These are phyloP conservation scores for Phrynocephalus guinanensis DNA, from an alignment of 2,797 vertebrate species.

Conservation along the genomic window DNA sequence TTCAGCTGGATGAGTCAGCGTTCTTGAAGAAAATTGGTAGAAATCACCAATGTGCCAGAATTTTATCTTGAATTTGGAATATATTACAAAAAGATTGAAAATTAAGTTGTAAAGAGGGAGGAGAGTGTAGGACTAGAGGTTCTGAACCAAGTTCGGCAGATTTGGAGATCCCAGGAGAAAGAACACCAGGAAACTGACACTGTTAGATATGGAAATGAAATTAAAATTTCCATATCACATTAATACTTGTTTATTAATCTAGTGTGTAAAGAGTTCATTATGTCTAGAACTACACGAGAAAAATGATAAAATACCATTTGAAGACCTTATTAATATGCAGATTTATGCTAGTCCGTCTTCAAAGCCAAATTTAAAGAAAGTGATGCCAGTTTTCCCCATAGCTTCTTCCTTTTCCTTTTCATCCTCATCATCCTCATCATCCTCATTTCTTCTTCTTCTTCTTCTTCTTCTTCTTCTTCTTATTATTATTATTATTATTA, in stretches of 20 bases:
- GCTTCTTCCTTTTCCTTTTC: too few species aligned
- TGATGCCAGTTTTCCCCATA: not conserved
- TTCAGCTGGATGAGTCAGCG: not conserved
- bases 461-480: too few species aligned
- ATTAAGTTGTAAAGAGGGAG: not conserved
- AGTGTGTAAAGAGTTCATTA: not conserved
- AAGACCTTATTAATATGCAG: not conserved
- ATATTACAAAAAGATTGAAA: not conserved
- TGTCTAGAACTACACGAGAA: not conserved
- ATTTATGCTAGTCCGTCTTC: not conserved
- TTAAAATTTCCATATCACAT: not conserved
- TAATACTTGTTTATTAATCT: constrained; percentile 21
- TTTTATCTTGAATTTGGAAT: not conserved
- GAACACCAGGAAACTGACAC: not conserved
- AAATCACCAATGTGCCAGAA: not conserved
- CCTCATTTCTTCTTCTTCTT: too few species aligned
- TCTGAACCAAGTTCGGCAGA: not conserved
- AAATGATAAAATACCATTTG: not conserved
- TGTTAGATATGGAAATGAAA: not conserved
- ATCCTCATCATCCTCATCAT: too few species aligned
- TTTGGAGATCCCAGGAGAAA: not conserved
- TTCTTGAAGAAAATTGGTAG: not conserved
- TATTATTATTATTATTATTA: too few species aligned
- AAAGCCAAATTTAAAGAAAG: not conserved
- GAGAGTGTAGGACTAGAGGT: not conserved